A percentile compares a stretch with the other conserved stretches of the same genome.
phyloP scores from a whole-genome alignment of 1,140 invertebrate species.

The Plectus sambesii region DNA sequence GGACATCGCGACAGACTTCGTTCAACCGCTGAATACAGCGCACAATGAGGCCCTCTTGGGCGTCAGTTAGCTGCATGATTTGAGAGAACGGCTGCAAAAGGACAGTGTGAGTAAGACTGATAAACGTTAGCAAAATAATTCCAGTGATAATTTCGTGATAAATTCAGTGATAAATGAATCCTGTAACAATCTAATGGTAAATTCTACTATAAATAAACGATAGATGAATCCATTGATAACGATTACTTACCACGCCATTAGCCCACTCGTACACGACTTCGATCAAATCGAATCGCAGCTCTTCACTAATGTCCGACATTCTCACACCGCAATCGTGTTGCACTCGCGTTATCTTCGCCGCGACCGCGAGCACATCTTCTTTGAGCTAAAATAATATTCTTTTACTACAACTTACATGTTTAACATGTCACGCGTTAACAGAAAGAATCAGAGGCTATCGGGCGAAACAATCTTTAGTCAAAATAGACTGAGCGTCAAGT shows the following conservation, averaged over 20 bases:
- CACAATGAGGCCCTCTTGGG: constrained; percentile 96
- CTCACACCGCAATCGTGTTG: constrained; percentile 53
- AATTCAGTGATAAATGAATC: constrained; percentile 4
- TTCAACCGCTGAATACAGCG: constrained; percentile 89
- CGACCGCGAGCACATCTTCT: constrained; percentile 51
- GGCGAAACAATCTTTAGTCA: not conserved
- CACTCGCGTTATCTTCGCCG: constrained; percentile 50
- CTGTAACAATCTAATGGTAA: no score
- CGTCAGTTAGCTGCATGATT: constrained; percentile 79
- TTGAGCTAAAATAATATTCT: constrained; percentile 54
- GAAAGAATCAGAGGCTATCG: constrained; percentile 44
- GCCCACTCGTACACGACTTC: constrained; percentile 92
- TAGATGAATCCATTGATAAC: not conserved
- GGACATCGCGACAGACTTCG: constrained; percentile 79
- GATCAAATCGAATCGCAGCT: constrained; percentile 77
- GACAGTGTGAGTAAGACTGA: constrained; percentile 16
- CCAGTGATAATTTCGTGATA: no score
- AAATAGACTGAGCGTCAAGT: no score
- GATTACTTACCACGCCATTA: constrained; percentile 53
- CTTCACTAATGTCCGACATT: constrained; percentile 53
- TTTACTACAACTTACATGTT: no score
- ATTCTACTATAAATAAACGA: constrained; percentile 13
- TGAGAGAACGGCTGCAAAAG: constrained; percentile 67
- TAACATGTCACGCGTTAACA: constrained; percentile 15
- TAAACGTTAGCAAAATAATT: constrained; percentile 12